phyloP scores from a whole-genome alignment of 2,113 vertebrate species.

The Dendrocopos noguchii region DNA sequence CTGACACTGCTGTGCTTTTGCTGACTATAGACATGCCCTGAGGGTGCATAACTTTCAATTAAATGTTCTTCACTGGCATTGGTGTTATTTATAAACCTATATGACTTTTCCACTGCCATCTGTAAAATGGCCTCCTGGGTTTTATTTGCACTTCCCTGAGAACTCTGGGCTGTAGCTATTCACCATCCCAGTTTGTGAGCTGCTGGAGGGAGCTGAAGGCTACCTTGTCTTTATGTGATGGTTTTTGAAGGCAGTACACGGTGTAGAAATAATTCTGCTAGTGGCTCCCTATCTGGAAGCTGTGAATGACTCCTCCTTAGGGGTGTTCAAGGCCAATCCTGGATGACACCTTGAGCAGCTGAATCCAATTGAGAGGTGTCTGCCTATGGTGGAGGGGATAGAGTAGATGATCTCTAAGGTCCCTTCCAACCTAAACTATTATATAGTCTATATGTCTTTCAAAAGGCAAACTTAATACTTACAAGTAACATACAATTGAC shows the following conservation, averaged over 20 bases:
- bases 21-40: neutral
- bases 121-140: neutral
- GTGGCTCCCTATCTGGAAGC: neutral
- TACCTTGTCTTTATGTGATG: neutral
- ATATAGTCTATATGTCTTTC: neutral
- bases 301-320: no score
- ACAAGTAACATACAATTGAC: neutral
- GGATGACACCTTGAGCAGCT: no score
- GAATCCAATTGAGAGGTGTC: no score
- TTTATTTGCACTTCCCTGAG: slow-evolving; percentile 6
- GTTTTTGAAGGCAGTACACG: neutral
- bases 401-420: no score
- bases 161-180: neutral
- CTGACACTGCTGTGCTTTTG: neutral
- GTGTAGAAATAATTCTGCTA: neutral
- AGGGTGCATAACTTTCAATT: neutral
- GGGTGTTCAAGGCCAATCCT: no score
- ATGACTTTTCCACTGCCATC: slow-evolving; percentile 2
- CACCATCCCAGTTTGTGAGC: neutral
- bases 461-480: neutral
- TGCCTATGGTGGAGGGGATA: no score
- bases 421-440: no score
- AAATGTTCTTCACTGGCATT: slow-evolving; percentile 26
- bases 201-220: neutral
- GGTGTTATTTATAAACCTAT: slow-evolving; percentile 40